A percentile compares a stretch with the other conserved stretches of the same genome.
phyloP scores from a whole-genome alignment of 2,113 vertebrate species.

The Cryptotis parvus region DNA sequence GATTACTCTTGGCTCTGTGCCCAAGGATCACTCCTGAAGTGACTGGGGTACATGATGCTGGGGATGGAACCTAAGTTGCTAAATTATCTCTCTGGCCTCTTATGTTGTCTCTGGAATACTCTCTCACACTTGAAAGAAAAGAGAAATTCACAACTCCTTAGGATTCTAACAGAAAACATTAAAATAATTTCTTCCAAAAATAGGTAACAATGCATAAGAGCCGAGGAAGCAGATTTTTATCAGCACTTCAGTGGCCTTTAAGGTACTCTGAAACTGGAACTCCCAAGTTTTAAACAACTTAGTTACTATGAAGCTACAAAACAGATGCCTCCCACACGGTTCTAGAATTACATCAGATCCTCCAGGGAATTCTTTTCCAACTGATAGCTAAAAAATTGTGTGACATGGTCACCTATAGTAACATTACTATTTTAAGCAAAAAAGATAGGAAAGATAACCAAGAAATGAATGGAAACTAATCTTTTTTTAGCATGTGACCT shows the following conservation, averaged over 20 bases:
- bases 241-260: background rate
- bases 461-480: constrained; percentile 55
- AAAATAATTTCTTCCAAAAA: constrained; percentile 22
- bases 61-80: no score
- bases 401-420: background rate
- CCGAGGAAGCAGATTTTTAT: background rate
- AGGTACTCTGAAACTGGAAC: background rate
- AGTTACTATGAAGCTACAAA: background rate
- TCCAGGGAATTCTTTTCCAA: constrained; percentile 25
- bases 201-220: constrained; percentile 3
- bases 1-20: no score
- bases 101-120: background rate
- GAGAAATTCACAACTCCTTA: background rate
- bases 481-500: constrained; percentile 60
- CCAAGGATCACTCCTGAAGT: no score
- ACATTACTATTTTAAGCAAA: constrained; percentile 64
- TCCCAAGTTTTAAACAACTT: background rate
- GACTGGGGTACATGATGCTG: no score
- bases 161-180: constrained; percentile 9
- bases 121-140: background rate
- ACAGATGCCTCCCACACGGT: background rate
- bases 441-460: constrained; percentile 59
- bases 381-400: constrained; percentile 60
- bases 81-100: no score
- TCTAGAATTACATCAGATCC: background rate